phyloP scores from a whole-genome alignment of 2,113 vertebrate species.

The Equus przewalskii region DNA sequence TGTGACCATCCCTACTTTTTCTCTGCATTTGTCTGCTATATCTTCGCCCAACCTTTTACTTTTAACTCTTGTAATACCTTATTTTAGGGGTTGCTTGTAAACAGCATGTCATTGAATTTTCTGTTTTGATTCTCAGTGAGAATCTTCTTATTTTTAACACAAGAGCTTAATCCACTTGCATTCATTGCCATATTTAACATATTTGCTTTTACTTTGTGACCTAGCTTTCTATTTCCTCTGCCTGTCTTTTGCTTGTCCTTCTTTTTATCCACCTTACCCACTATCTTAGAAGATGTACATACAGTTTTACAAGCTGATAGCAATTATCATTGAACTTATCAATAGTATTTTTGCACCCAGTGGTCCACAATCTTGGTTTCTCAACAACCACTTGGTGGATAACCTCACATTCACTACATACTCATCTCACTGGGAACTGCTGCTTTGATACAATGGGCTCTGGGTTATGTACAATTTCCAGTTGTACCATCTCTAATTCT shows the following conservation, averaged over 20 bases:
- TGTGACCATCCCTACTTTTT: neutral
- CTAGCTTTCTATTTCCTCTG: neutral
- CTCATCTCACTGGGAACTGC: neutral
- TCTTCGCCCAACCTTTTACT: neutral
- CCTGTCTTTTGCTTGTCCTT: neutral
- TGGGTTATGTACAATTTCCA: neutral
- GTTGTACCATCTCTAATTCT: neutral
- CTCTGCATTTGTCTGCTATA: neutral
- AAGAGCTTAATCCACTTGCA: neutral
- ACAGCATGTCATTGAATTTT: neutral
- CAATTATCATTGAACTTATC: neutral
- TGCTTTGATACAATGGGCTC: accelerated
- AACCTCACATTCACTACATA: neutral
- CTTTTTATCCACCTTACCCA: neutral
- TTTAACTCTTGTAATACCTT: neutral
- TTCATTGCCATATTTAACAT: neutral
- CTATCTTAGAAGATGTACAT: neutral
- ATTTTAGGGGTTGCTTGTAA: neutral
- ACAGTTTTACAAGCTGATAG: neutral
- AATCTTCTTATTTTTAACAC: slow-evolving; percentile 8
- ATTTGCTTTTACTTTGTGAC: neutral
- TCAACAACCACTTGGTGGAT: neutral
- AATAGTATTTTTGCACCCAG: neutral
- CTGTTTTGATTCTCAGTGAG: slow-evolving; percentile 3
- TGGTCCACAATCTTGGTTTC: neutral